Conservation (phyloP, 2,888 invertebrate genomes). For the Halocaridina rubra region DNA sequence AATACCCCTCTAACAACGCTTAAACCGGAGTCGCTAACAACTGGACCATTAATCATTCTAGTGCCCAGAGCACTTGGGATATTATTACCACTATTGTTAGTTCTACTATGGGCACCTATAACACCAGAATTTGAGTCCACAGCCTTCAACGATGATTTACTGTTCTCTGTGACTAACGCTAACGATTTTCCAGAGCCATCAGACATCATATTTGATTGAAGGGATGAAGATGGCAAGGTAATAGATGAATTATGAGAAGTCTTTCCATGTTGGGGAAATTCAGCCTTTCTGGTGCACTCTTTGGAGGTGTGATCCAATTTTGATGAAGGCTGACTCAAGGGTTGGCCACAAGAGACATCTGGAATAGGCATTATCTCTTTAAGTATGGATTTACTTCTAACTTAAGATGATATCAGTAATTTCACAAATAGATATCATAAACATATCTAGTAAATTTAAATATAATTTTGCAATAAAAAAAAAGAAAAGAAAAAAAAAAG, state of each 20-base stretch:
- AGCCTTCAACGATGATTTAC: not conserved
- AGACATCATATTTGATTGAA: not conserved
- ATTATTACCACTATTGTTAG: not conserved
- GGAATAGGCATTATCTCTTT: slow-evolving; percentile 54
- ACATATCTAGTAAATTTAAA: not conserved
- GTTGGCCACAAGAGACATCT: slow-evolving; percentile 44
- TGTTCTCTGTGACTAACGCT: not conserved
- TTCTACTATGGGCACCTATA: not conserved
- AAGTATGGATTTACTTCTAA: not conserved
- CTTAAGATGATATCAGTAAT: not conserved
- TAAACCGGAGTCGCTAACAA: not conserved
- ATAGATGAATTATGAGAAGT: not conserved
- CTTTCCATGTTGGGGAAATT: not conserved
- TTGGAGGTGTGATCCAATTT: slow-evolving; percentile 1
- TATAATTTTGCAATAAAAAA: not conserved
- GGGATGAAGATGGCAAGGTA: not conserved
- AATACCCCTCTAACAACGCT: not conserved
- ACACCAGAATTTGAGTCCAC: not conserved
- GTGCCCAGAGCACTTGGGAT: not conserved
- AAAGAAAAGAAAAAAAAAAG: not conserved
- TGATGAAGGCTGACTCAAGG: slow-evolving; percentile 19
- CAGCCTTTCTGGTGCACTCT: slow-evolving; percentile 8
- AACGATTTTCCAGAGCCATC: not conserved
- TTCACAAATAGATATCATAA: not conserved
- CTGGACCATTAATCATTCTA: not conserved